Evolutionary conservation across 2,797 vertebrate species (phyloP), one percentile per base, ranked within the genome.

Genomic region (Sus cebifrons): DNA sequence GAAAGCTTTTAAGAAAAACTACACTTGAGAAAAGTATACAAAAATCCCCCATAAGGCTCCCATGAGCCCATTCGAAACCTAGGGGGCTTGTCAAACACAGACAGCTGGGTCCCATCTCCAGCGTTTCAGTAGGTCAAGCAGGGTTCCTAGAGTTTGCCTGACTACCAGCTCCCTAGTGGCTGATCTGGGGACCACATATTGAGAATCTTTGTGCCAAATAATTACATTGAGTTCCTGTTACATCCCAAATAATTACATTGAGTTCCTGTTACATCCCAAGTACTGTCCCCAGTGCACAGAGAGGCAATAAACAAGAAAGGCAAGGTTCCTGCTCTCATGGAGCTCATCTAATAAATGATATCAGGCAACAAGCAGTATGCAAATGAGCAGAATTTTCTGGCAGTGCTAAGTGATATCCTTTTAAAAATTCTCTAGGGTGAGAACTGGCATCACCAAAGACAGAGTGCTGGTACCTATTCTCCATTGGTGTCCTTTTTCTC

Each of bases 1-100:
- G 21, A 90, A 97, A 89, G 89, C 32, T 29, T 89, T 17, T 49
- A 77, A 44, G 52, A 91, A 91, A 78, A 49, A 0, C n/a, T 70
- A 60, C 7, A 25, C 20, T n/a, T 71, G 7, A 62, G 18, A 91
- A 89, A 23, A 67, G 6, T 78, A 75, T 6, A 73, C 11, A 75
- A 40, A 92, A 95, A 32, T 74, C 23, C 23, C 40, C 29, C 49
- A 17, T 0, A 78, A 77, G 7, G 6, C 68, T 13, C 27, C 68
- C 23, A 40, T n/a, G 83, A 70, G 75, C 1, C 23, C 29, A 7
- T 32, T 79, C 58, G 94, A 82, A 58, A 58, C 16, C 32, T 32
- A 60, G 32, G 44, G 10, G 29, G 1, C n/a, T 67, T 87, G 49
- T 78, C 90, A 90, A 70, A 3, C 2, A 6, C n/a, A n/a, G 3